Conservation (phyloP, 2,888 invertebrate genomes). For the Cybosia mesomella region DNA sequence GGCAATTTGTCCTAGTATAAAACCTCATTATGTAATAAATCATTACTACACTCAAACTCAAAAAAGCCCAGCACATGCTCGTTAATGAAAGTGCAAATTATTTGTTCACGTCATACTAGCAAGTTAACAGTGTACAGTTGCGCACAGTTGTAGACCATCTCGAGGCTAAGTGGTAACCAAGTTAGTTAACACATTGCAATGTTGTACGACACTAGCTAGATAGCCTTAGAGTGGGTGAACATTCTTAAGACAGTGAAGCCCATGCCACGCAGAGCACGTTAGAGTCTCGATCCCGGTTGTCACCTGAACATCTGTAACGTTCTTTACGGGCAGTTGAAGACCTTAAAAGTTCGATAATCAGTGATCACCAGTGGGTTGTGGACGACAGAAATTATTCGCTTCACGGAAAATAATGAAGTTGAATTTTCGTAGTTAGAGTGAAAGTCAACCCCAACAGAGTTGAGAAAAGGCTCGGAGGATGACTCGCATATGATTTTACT, state of each 20-base stretch:
- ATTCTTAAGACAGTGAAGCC: no score
- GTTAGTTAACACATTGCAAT: not conserved
- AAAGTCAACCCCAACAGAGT: not conserved
- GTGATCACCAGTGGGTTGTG: not conserved
- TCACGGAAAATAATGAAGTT: not conserved
- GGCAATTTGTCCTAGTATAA: slow-evolving; percentile 45
- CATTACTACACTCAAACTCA: slow-evolving; percentile 46
- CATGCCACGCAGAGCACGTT: no score
- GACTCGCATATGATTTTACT: slow-evolving; percentile 9
- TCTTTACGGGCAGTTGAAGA: not conserved
- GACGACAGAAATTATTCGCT: not conserved
- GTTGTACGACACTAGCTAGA: no score
- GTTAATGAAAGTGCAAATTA: slow-evolving; percentile 56
- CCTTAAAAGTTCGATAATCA: not conserved
- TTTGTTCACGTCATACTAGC: slow-evolving; percentile 48
- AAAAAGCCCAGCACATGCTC: slow-evolving; percentile 50
- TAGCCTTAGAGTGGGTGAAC: no score
- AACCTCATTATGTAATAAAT: slow-evolving; percentile 53
- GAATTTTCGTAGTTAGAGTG: not conserved
- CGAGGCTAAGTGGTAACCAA: not conserved
- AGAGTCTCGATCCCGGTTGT: no score
- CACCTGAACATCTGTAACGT: no score
- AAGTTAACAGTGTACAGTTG: slow-evolving; percentile 39
- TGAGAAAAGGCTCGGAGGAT: not conserved
- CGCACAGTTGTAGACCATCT: not conserved